These are phyloP conservation scores for Sebastes steindachneri DNA, from an alignment of 2,797 vertebrate species.

Conservation along the genomic window DNA sequence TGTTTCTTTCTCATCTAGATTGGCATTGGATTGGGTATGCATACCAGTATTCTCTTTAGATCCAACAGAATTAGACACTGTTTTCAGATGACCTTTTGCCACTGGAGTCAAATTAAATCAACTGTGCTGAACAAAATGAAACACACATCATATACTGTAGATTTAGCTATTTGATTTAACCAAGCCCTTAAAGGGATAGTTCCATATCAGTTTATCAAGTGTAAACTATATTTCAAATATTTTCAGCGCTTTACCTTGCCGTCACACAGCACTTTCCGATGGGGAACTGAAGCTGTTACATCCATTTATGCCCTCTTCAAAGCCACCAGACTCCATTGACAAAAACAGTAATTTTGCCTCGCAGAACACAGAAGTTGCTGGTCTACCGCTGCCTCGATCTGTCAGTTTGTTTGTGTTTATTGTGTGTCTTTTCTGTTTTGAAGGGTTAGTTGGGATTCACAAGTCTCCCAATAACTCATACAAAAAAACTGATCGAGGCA, in stretches of 20 bases:
- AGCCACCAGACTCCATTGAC: not conserved
- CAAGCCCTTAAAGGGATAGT: not conserved
- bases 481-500: not conserved
- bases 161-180: not conserved
- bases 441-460: no score
- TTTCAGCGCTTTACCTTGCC: not conserved
- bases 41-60: not conserved
- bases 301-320: not conserved
- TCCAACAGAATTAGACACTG: not conserved
- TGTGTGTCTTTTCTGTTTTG: no score
- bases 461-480: not conserved
- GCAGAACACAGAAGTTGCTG: no score
- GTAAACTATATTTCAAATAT: not conserved
- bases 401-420: no score
- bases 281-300: not conserved
- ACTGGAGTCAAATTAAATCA: not conserved
- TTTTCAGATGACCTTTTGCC: not conserved
- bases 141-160: not conserved
- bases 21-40: not conserved
- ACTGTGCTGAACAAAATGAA: constrained; percentile 4
- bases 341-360: no score
- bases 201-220: not conserved
- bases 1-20: not conserved
- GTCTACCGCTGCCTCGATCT: no score
- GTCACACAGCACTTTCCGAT: no score